These are phyloP conservation scores for Bubo scandiacus DNA, from an alignment of 2,113 vertebrate species.

Conservation along the genomic window DNA sequence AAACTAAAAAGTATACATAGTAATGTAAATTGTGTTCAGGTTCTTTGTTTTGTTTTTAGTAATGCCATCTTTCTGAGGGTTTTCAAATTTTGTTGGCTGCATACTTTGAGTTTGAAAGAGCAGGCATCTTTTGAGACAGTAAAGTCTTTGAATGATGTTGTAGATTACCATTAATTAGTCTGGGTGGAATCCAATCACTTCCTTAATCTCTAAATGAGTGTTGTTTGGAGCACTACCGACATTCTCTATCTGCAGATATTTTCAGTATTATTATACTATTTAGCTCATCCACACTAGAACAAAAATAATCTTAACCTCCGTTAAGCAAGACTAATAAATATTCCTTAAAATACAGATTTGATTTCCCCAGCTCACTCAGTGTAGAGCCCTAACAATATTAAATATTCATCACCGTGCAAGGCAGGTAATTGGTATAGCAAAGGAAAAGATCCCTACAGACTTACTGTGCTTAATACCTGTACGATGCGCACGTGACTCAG, in stretches of 20 bases:
- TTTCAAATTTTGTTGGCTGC: not conserved
- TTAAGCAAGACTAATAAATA: constrained; percentile 25
- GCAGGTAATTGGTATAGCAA: not conserved
- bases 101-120: not conserved
- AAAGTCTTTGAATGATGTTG: constrained; percentile 3
- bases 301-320: not conserved
- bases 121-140: not conserved
- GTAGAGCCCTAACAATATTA: not conserved
- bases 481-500: not conserved
- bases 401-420: not conserved
- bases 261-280: not conserved
- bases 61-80: not conserved
- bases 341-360: not conserved
- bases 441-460: not conserved
- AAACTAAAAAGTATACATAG: not conserved
- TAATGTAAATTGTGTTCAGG: not conserved
- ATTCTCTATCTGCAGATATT: not conserved
- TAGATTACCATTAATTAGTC: constrained; percentile 20
- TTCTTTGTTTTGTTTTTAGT: not conserved
- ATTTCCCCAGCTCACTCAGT: not conserved
- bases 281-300: not conserved
- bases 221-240: not conserved
- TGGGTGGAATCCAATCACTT: not conserved
- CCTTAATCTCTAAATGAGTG: not conserved
- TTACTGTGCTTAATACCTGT: not conserved